Evolutionary conservation across 2,797 vertebrate genomes (phyloP), one percentile per base, ranked within the genome.

Genomic region (Antrozous pallidus): DNA sequence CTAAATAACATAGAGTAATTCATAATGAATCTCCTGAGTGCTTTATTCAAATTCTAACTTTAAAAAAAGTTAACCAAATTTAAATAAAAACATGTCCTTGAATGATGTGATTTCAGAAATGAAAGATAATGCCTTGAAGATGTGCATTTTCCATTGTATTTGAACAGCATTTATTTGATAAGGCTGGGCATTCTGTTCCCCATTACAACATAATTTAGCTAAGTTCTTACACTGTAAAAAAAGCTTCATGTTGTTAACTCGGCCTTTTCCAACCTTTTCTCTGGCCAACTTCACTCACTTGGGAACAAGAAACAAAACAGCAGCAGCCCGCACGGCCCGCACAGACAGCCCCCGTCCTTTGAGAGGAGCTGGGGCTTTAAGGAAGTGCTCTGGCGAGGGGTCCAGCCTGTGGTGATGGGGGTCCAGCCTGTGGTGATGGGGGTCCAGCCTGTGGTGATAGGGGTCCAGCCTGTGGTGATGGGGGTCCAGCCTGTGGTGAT

Each of bases 1-100:
- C 33, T 84, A 24, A 96, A 49, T 85, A 70, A 89, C 87, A 80
- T 73, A 42, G 16, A 91, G 70, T 63, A 56, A 69, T 78, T 95
- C 31, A 67, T 51, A 79, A 31, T 67, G 77, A 79, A 20, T 67
- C 6, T 56, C 8, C 73, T 56, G 56, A 7, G 3, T 65, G 22
- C 67, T 82, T 67, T 70, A 74, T 70, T 16, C 45, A 96, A 67
- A 42, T 77, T 89, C 51, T 84, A 91, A 81, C 80, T 83, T 91
- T 33, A 51, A 77, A 51, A 49, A 49, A 75, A 33, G 47, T 51
- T 77, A 77, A 77, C 11, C 47, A 77, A 36, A 51, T 51, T 33
- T 24, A 33, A 74, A 51, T 24, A 33, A 74, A 51, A 24, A 24
- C 24, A 3, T 16, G 93, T 61, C 61, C 31, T 77, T 82, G 26